Base-by-base conservation (phyloP, 1,140 invertebrate genomes). In the Elymnias hypermnestra region DNA sequence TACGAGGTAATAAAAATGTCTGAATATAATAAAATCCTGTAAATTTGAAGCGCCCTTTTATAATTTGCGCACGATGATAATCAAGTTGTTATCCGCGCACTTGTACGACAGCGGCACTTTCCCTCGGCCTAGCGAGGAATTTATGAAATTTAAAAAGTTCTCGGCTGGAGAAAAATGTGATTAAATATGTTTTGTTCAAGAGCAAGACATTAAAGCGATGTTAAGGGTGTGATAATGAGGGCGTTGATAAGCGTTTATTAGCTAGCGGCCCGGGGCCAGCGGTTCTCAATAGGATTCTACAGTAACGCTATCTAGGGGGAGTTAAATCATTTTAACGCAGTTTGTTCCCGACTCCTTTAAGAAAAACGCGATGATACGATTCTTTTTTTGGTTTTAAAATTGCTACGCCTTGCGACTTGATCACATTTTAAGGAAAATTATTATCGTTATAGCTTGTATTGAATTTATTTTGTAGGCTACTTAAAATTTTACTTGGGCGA, bases 121-220 rank as follows among this genome's bases (percentile, higher is more conserved):
- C 53, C 42, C 38, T 47, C 45, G 36, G 17, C 40, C 38, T 46
- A 45, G 36, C 51, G 18, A 48, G 36, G 55, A 53, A 55, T 54
- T 82, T 81, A 78, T 82, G 72, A 84, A 83, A 84, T 78, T 81
- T 73, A 70, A 79, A 83, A 83, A 83, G 77, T 82, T 84, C 61
- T 52, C 59, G 39, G 39, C 57, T 46, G 57, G 63, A 62, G 69
- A 82, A 79, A 84, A 84, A 83, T 79, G 74, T 75, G 81, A 84
- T 84, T 84, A 84, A 84, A 84, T 84, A 84, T 84, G 81, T 84
- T 83, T 83, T 84, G 81, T 83, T 84, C 78, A 81, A 81, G 72
- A 81, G 74, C 73, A 77, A 79, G 74, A 84, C 81, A 84, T 84
- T 84, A 84, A 84, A 83, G 81, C 70, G 81, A 84, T 81, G 81